Conservation (phyloP, 2,113 vertebrate species). For the Phylloscopus trochilus region DNA sequence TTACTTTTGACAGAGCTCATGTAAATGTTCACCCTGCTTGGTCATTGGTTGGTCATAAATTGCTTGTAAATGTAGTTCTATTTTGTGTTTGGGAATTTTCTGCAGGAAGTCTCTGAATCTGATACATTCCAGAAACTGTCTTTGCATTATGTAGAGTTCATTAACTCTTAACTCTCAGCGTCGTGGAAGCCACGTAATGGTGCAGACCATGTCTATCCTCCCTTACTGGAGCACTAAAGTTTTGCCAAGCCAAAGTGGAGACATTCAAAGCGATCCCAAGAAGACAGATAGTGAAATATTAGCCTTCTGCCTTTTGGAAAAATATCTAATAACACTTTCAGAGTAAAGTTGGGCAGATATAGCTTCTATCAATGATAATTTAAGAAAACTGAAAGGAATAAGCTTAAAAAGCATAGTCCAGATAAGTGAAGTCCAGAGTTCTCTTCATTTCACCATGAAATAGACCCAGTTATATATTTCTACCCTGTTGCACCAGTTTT, state of each 20-base stretch:
- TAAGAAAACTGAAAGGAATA: background rate
- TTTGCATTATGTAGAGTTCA: background rate
- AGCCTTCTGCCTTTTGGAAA: background rate
- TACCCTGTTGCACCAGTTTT: background rate
- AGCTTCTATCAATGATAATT: background rate
- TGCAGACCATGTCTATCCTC: background rate
- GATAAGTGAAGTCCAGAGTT: background rate
- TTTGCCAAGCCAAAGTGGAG: background rate
- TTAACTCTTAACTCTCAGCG: background rate
- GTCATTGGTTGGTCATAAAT: background rate
- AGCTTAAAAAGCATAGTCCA: background rate
- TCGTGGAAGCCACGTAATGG: background rate
- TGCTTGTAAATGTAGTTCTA: background rate
- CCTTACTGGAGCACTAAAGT: background rate
- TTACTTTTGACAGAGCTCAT: background rate
- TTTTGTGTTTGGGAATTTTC: background rate
- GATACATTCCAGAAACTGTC: background rate
- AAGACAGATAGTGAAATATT: background rate
- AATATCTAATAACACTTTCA: background rate
- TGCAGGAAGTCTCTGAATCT: background rate
- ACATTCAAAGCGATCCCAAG: background rate
- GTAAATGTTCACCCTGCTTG: background rate
- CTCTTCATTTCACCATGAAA: background rate
- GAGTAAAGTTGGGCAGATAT: rapidly evolving
- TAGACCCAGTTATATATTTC: background rate